Conservation (phyloP, 2,113 vertebrate genomes). For the Brienomyrus longianalis region DNA sequence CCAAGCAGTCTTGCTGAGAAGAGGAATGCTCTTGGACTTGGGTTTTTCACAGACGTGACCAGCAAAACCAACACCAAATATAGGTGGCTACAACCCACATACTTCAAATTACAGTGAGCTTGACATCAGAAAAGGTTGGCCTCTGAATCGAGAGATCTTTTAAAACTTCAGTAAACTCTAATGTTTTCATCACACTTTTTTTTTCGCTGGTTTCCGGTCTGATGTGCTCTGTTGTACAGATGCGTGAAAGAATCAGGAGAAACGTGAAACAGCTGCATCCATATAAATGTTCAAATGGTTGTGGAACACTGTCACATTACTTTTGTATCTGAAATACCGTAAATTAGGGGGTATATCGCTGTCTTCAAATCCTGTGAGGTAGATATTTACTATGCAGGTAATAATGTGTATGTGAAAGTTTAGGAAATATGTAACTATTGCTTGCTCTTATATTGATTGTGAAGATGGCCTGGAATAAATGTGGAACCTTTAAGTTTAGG, state of each 20-base stretch:
- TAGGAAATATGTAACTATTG: background rate
- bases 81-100: conserved; percentile 17
- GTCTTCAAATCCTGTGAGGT: background rate
- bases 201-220: background rate
- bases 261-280: background rate
- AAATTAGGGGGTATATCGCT: background rate
- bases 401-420: background rate
- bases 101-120: conserved; percentile 26
- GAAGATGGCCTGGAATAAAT: background rate
- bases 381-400: background rate
- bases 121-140: background rate
- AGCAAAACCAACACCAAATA: conserved; percentile 19
- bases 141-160: background rate
- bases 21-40: background rate
- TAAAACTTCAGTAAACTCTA: background rate
- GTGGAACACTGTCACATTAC: background rate
- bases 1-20: background rate
- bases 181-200: background rate
- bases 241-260: background rate
- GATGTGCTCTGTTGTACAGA: background rate
- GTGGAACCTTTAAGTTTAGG: background rate
- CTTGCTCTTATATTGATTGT: background rate
- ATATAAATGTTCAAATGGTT: background rate
- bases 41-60: conserved; percentile 21
- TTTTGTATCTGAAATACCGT: background rate